These are phyloP conservation scores for Antechinus stuartii DNA, from an alignment of 2,113 vertebrate species.

Conservation along the genomic window DNA sequence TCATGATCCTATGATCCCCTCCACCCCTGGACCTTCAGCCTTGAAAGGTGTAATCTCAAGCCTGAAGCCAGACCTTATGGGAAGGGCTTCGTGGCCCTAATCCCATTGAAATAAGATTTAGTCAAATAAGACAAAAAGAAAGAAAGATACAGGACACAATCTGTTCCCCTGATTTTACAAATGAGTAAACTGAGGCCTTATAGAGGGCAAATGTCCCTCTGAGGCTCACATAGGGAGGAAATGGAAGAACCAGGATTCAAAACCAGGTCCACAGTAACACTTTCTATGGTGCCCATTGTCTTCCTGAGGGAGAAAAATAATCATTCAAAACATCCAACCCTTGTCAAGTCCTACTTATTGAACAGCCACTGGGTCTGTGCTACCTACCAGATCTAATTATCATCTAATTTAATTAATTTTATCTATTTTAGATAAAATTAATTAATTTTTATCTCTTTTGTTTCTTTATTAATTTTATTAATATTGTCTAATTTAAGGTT, in stretches of 20 bases:
- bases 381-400: slow-evolving; percentile 20
- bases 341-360: background rate
- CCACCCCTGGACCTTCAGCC: background rate
- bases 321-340: background rate
- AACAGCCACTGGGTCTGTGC: slow-evolving; percentile 6
- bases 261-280: background rate
- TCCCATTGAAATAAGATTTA: background rate
- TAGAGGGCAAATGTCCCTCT: background rate
- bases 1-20: background rate
- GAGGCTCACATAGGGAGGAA: background rate
- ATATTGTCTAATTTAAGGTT: slow-evolving; percentile 20
- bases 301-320: background rate
- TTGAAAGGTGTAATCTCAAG: background rate
- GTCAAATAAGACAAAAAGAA: background rate
- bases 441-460: background rate
- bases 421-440: background rate
- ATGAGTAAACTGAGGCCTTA: background rate
- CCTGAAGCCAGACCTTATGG: background rate
- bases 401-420: slow-evolving; percentile 3
- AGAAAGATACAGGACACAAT: background rate
- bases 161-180: background rate
- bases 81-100: background rate
- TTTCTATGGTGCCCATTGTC: background rate
- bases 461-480: background rate
- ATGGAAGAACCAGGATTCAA: background rate